Evolutionary conservation across 2,888 invertebrate species (phyloP), one percentile per base, ranked within the genome.

Genomic region (Tachina fera): DNA sequence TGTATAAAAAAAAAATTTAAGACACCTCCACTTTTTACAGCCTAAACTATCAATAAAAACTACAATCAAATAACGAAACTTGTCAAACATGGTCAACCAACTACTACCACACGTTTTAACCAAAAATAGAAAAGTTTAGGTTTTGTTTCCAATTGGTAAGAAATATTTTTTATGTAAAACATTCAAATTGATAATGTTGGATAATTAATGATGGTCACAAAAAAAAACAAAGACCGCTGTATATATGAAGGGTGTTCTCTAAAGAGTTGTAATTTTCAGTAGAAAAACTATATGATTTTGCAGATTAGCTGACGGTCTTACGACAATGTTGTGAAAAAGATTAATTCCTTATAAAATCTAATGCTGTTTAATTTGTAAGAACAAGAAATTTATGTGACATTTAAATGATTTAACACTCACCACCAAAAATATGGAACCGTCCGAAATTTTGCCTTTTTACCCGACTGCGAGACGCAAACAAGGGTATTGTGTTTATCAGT

Each of bases 1-100:
- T 10, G n/a, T 31, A 6, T 31, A 31, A 31, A 31, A 31, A 31
- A 31, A 31, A 16, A 39, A 19, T 53, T 70, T 31, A 16, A 67
- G 31, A 60, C 80, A 74, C 80, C 80, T 81, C 74, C 80, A 74
- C 80, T 51, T 68, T 72, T 68, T 72, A 19, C 39, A 78, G 51
- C 31, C 13, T 13, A 68, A 68, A 41, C 60, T 61, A 70, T 47
- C 41, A 3, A 58, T 10, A 65, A 63, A 58, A 72, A 61, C 53
- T 71, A 56, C 10, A 41, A 72, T 65, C 65, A 56, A 58, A 53
- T 39, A 22, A 58, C 10, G 43, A 68, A 83, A 77, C 77, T 53
- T 51, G 71, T 72, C 39, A 22, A 72, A 58, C 83, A 67, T 67
- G 83, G 77, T 65, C 72, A 83, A 58, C 65, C 65, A 83, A 58